Evolutionary conservation across 1,140 invertebrate species (phyloP).

Genomic region (Panulirus ornatus): DNA sequence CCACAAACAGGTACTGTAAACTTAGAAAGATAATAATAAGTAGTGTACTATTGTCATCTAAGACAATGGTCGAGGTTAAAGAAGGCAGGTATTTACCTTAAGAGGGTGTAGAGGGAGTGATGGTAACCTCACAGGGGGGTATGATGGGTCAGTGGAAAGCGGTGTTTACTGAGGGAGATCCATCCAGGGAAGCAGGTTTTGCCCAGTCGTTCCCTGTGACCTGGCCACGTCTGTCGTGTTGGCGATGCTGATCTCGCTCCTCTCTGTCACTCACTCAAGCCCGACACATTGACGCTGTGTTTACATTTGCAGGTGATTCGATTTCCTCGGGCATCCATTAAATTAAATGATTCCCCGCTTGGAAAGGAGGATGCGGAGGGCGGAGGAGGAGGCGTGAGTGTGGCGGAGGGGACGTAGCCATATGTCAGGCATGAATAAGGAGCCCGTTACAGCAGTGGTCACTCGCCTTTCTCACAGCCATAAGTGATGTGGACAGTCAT

Average conservation of each 20-base stretch:
- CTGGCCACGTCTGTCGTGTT: not conserved
- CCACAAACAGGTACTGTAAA: no score
- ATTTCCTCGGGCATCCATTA: not conserved
- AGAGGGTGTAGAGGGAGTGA: no score
- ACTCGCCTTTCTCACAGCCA: not conserved
- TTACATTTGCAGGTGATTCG: slow-evolving; percentile 15
- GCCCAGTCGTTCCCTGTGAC: no score
- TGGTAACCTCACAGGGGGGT: no score
- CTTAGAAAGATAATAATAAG: no score
- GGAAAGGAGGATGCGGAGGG: not conserved
- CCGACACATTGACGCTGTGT: not conserved
- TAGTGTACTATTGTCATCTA: no score
- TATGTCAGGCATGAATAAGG: not conserved
- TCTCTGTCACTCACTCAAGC: not conserved
- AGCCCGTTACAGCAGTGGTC: not conserved
- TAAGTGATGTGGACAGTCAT: not conserved
- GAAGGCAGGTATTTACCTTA: no score
- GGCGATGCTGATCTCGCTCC: not conserved
- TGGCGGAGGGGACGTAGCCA: not conserved
- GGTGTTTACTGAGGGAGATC: no score
- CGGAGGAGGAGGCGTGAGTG: not conserved
- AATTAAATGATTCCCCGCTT: not conserved
- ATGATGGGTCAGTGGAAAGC: no score
- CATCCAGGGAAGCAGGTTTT: no score
- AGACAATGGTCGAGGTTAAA: no score